These are phyloP conservation scores for Sitta carolinensis DNA, from an alignment of 2,797 vertebrate species.

Conservation along the genomic window DNA sequence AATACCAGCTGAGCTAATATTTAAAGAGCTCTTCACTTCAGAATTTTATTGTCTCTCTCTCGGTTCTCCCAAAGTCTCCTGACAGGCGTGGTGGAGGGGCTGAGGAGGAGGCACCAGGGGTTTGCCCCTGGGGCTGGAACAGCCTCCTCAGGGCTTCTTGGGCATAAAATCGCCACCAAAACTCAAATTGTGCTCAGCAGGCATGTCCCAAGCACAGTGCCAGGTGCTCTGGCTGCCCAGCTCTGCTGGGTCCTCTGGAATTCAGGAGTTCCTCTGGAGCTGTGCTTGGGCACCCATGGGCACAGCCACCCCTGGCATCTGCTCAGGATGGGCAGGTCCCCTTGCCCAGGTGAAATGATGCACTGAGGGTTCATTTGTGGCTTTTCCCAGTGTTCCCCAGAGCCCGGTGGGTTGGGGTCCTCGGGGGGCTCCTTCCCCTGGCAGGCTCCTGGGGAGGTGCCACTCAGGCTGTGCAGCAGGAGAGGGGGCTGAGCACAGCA, in stretches of 20 bases:
- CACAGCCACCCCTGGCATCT: neutral
- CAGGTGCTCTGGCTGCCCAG: too few relatives aligned
- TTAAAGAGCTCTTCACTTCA: conserved; percentile 59
- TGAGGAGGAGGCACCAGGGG: neutral
- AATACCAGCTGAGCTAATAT: conserved; percentile 70
- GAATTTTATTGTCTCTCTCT: conserved; percentile 24
- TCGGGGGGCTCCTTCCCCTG: neutral
- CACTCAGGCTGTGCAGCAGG: neutral
- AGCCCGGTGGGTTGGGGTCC: accelerated
- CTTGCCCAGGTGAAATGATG: neutral
- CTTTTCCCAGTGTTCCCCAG: neutral
- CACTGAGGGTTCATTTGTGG: neutral
- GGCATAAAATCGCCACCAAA: neutral
- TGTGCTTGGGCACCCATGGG: accelerated
- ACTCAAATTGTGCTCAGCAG: neutral
- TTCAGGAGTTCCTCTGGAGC: neutral
- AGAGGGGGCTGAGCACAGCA: neutral
- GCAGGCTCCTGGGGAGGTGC: neutral
- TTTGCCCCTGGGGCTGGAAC: neutral
- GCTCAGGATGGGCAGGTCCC: neutral
- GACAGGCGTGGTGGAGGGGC: neutral
- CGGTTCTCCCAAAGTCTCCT: neutral
- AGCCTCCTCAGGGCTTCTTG: neutral
- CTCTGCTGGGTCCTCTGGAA: neutral
- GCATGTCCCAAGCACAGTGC: neutral